Base-by-base conservation (phyloP, 2,888 invertebrate species). In the Sphaeridia pumilis region DNA sequence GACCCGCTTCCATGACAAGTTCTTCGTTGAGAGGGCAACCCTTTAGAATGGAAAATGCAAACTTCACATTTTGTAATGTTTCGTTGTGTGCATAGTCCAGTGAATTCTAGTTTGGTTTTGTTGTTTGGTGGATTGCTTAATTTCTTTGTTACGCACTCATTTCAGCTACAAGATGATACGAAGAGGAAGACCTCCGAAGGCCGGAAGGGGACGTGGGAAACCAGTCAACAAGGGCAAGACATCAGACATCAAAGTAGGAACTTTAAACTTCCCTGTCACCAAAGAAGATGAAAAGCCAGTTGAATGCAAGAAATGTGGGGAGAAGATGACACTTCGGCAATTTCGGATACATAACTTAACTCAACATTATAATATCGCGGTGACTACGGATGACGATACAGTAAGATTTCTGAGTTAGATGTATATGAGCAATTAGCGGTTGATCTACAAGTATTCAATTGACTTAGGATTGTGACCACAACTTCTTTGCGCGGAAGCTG, bases 301-400 rank as follows among this genome's bases (percentile, higher is more conserved):
- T 2, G 45, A 50, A 21, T 64, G 64, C 42, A 17, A 27, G 4
- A 38, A 42, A 4, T 64, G 64, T 38, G 20, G 44, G 17, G 10
- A 44, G 20, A 17, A 28, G 27, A 38, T 26, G 20, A 54, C 57
- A 1, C 58, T 51, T 38, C 35, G 60, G 17, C 36, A 58, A 28
- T 64, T 63, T 48, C 36, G 61, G 35, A 44, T 59, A 22, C 64
- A 64, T 47, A 64, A 63, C 48, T 52, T 64, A 36, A 41, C 58
- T 36, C 14, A 14, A 10, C 64, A 64, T 52, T 55, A 52, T n/a
- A 64, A 64, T 42, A 35, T 61, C 5, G 57, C 58, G 2, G 38
- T 20, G 21, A 52, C 52, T 21, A 55, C 56, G 0, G 46, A 27
- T n/a, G 52, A 57, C n/a, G 54, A 57, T 21, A 55, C 50, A 49